Evolutionary conservation across 2,888 invertebrate genomes (phyloP).

Genomic region (Nycteola revayana): DNA sequence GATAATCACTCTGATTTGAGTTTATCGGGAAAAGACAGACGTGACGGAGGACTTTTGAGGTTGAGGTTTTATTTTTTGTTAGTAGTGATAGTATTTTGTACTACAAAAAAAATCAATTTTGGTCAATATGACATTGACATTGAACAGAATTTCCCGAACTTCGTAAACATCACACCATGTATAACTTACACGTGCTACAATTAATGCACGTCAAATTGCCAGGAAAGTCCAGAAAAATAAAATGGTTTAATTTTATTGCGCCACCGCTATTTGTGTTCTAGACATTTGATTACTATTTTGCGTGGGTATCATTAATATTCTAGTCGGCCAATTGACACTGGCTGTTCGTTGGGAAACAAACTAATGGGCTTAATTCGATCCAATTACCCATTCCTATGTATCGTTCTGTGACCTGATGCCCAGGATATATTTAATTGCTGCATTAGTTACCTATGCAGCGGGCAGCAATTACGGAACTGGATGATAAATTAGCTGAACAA

Average conservation of each 20-base stretch:
- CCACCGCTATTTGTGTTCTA: slow-evolving; percentile 13
- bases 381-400: slow-evolving; percentile 41
- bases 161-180: no score
- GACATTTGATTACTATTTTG: slow-evolving; percentile 20
- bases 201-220: slow-evolving; percentile 1
- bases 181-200: no score
- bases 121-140: no score
- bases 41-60: no score
- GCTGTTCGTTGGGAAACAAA: slow-evolving; percentile 43
- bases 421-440: slow-evolving; percentile 34
- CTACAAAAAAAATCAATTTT: no score
- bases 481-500: neutral
- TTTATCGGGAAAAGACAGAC: no score
- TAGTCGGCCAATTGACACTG: slow-evolving; percentile 37
- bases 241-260: slow-evolving; percentile 26
- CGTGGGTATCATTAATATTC: slow-evolving; percentile 34
- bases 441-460: slow-evolving; percentile 18
- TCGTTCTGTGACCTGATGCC: slow-evolving; percentile 14
- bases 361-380: slow-evolving; percentile 52
- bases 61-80: no score
- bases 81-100: no score
- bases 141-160: no score
- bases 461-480: slow-evolving; percentile 19
- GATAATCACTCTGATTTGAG: no score
- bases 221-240: slow-evolving; percentile 5